Percentiles rank a stretch among this genome's conserved stretches.
Evolutionary conservation across 2,113 vertebrate species (phyloP).

Genomic region (Serinus canaria): DNA sequence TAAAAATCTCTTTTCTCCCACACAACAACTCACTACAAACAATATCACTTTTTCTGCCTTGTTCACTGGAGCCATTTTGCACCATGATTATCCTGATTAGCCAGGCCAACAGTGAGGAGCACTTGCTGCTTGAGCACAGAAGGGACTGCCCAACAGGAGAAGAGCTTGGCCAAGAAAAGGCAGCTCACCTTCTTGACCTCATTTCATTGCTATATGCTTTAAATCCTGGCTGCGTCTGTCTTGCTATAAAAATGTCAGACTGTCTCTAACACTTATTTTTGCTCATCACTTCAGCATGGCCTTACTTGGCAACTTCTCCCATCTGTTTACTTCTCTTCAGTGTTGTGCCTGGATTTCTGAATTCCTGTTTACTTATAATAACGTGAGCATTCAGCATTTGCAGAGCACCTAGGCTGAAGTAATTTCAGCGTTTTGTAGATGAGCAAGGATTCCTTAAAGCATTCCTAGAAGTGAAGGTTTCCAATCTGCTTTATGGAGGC

Average conservation of each 20-base stretch:
- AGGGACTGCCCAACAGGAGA: neutral
- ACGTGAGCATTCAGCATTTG: neutral
- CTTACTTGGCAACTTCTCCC: conserved; percentile 49
- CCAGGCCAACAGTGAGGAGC: neutral
- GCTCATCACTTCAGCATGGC: neutral
- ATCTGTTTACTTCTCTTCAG: conserved; percentile 47
- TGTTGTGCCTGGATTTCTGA: neutral
- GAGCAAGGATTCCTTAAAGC: neutral
- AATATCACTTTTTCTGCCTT: neutral
- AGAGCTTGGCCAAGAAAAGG: conserved; percentile 3
- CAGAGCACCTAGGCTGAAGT: neutral
- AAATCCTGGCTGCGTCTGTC: conserved; percentile 9
- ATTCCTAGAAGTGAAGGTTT: neutral
- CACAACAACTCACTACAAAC: neutral
- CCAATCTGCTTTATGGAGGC: neutral
- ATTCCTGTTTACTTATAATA: neutral
- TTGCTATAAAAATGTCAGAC: conserved; percentile 41
- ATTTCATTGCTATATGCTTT: conserved; percentile 3
- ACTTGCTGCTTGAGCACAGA: neutral
- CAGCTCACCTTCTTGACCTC: neutral
- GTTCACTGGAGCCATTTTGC: neutral
- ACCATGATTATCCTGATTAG: neutral
- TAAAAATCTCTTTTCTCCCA: conserved; percentile 21
- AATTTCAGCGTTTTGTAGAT: neutral
- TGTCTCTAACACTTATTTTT: conserved; percentile 46